Percentiles rank a stretch among this genome's conserved stretches.
Conservation (phyloP, 30 jellyfish, hydroid and myxozoan genomes). For the Pelagia noctiluca region DNA sequence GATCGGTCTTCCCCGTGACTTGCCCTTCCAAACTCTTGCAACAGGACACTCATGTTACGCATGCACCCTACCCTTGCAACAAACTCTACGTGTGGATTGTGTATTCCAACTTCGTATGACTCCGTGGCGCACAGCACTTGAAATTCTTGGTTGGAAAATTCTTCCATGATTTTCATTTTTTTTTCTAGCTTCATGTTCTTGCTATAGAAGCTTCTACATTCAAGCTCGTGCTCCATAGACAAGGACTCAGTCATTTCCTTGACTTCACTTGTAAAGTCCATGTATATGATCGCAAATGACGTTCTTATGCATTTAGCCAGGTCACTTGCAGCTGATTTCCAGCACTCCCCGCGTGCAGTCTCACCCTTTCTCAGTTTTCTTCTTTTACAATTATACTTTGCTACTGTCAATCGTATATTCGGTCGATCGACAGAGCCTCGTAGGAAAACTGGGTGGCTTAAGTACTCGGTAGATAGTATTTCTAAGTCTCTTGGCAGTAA, state of each 20-base stretch:
- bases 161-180: neutral
- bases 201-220: constrained; percentile 9
- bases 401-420: constrained; percentile 1
- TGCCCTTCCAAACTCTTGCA: constrained; percentile 21
- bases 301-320: neutral
- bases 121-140: constrained; percentile 3
- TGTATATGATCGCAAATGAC: neutral
- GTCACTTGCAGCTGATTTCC: neutral
- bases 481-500: constrained; percentile 2
- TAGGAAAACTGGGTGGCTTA: neutral
- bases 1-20: neutral
- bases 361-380: neutral
- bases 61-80: neutral
- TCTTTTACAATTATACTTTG: neutral
- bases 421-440: constrained; percentile 7
- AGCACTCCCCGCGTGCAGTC: constrained; percentile 6
- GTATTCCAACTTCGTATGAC: constrained; percentile 12
- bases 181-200: neutral
- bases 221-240: neutral
- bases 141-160: constrained; percentile 1
- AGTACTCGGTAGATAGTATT: neutral
- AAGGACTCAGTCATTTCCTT: neutral
- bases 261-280: neutral
- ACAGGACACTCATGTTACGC: neutral
- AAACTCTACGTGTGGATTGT: neutral